Base-by-base conservation (phyloP, 2,888 invertebrate genomes). In the Epinotia demarniana region DNA sequence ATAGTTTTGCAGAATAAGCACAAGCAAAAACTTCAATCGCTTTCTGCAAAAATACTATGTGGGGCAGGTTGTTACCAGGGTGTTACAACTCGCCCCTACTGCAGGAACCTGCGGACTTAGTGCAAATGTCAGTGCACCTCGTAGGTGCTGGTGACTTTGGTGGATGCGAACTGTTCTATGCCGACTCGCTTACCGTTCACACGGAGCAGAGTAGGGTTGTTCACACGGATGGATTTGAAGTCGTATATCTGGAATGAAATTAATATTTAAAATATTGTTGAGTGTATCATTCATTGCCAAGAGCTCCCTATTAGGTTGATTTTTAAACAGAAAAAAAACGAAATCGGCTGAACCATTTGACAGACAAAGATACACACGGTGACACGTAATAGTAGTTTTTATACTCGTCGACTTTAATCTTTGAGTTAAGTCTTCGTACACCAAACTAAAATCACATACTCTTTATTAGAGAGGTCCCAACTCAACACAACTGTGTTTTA, bases 111-210 rank as follows among this genome's bases (percentile, higher is more conserved):
- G 43, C n/a, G 23, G 0, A 11, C 0, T 23, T 19, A 46, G 43
- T 61, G 23, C 39, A 16, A 16, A 13, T 18, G 80, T 92, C 89
- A 93, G 81, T 91, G 89, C 27, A 91, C 94, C 86, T 96, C 96
- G 83, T 95, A 96, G 27, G 95, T 96, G 80, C 96, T 96, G 3
- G 95, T 95, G 78, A 96, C 95, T 79, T 95, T 94, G 5, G 96
- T 95, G 80, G 95, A 94, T 0, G 96, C 96, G 86, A 95, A 95
- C 82, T 96, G 95, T 79, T 95, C 95, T 69, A 94, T 92, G n/a
- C 95, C 95, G n/a, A 96, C 92, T 81, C 96, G 96, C 84, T 96
- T 96, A 0, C 97, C 96, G 86, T 98, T 98, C 61, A 98, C 96
- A 13, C 97, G 95, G 81, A 98, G 89, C 49, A 95, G 90, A 79